phyloP scores from a whole-genome alignment of 35 echinoderm and acorn worm species.

The Strongylocentrotus purpuratus region DNA sequence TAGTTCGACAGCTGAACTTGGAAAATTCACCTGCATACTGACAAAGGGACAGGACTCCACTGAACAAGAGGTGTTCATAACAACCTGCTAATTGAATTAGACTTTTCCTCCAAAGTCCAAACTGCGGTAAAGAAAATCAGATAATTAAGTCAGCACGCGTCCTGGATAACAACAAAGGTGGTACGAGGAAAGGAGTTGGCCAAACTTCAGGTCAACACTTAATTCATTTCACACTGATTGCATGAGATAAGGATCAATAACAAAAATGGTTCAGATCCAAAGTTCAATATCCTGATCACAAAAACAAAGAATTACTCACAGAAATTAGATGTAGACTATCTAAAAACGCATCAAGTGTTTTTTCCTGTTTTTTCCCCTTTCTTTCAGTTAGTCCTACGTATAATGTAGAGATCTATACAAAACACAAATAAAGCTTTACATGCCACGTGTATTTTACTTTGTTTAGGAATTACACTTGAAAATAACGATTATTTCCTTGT shows the following conservation, averaged over 20 bases:
- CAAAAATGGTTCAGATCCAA: background rate
- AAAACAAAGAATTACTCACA: background rate
- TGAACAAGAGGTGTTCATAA: background rate
- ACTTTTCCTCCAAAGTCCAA: background rate
- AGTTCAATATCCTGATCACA: background rate
- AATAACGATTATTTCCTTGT: background rate
- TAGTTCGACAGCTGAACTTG: background rate
- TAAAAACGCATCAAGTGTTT: background rate
- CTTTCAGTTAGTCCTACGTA: too few relatives aligned
- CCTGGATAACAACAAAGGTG: background rate
- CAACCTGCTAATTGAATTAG: conserved; percentile 10
- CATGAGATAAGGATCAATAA: background rate
- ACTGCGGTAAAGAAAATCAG: background rate
- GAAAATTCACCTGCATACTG: background rate
- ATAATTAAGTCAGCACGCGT: conserved; percentile 17
- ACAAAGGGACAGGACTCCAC: background rate
- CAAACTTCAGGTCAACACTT: background rate
- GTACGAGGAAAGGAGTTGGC: background rate
- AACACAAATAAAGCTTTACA: too few relatives aligned
- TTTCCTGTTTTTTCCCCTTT: too few relatives aligned
- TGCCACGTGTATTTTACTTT: too few relatives aligned
- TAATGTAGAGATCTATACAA: too few relatives aligned
- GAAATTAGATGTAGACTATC: background rate
- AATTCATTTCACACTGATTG: background rate
- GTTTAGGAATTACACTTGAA: background rate